Base-by-base conservation (phyloP, 2,888 invertebrate genomes). In the Leistus spinibarbis region DNA sequence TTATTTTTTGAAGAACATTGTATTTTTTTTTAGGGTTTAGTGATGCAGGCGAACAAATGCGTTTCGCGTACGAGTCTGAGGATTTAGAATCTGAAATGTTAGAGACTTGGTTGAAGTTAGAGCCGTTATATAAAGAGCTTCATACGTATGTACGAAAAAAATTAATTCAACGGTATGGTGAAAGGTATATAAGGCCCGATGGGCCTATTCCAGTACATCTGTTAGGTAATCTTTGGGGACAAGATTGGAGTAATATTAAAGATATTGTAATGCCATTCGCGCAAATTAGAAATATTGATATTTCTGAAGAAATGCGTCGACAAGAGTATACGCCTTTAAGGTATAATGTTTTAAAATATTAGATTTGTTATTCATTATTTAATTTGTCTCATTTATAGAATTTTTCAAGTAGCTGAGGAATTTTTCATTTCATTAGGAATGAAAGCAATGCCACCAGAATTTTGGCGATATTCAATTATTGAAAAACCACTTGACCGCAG, bases 121-220 rank as follows among this genome's bases (percentile, higher is more conserved):
- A 89, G 76, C 95, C 95, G 0, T 85, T 96, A 0, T 96, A 96
- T 84, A 91, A 93, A 79, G 92, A 95, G 81, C 86, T 96, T 1
- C 95, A 96, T 82, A 93, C 95, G 0, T 96, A 93, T 79, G 95
- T 95, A 0, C 86, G 96, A 57, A 86, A 90, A 40, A 90, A 90
- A 78, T 84, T 96, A 20, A 84, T 87, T 57, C 83, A 86, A 2
- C 80, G 79, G 71, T 86, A 86, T 77, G 86, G 86, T 4, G 79
- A 82, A 0, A 86, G 88, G 0, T 88, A 88, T 19, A 86, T 90
- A 0, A 84, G 90, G 20, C 83, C 86, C 2, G 92, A 92, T 76
- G 95, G 95, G 0, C 94, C 95, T 0, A 90, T 97, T 71, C 96
- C 96, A 0, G 94, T 94, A 0, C 96, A 96, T 86, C 82, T 96